phyloP scores from a whole-genome alignment of 2,113 vertebrate species.

The Ariopsis seemanni region DNA sequence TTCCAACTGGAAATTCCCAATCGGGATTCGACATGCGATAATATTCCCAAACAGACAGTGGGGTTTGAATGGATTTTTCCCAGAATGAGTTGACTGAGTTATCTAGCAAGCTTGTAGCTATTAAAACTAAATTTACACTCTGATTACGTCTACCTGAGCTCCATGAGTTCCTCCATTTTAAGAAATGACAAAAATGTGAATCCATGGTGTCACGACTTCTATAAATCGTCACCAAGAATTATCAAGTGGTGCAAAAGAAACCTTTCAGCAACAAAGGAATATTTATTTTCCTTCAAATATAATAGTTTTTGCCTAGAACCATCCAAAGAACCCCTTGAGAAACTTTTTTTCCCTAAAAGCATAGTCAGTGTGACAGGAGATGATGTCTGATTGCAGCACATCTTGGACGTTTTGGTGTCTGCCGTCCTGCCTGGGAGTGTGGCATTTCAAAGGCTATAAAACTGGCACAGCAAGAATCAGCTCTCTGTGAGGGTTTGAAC shows the following conservation, averaged over 20 bases:
- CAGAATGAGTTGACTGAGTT: not conserved
- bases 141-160: not conserved
- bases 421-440: conserved; percentile 43
- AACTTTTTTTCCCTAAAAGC: not conserved
- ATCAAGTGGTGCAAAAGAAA: not conserved
- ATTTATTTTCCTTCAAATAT: not conserved
- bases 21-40: not conserved
- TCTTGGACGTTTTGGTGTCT: conserved; percentile 40
- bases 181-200: not conserved
- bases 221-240: not conserved
- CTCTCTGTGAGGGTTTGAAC: conserved; percentile 46
- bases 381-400: conserved; percentile 17
- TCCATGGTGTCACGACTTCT: not conserved
- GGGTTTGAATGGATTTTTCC: not conserved
- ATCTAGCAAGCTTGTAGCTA: not conserved
- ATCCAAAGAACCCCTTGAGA: not conserved
- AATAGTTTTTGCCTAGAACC: not conserved
- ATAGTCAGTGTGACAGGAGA: not conserved
- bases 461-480: conserved; percentile 55
- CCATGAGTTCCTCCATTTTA: not conserved
- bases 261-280: not conserved
- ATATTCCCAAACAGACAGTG: not conserved
- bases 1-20: not conserved
- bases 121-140: not conserved
- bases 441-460: conserved; percentile 52